These are phyloP conservation scores for Lithosia quadra DNA, from an alignment of 2,888 invertebrate genomes.

Conservation along the genomic window DNA sequence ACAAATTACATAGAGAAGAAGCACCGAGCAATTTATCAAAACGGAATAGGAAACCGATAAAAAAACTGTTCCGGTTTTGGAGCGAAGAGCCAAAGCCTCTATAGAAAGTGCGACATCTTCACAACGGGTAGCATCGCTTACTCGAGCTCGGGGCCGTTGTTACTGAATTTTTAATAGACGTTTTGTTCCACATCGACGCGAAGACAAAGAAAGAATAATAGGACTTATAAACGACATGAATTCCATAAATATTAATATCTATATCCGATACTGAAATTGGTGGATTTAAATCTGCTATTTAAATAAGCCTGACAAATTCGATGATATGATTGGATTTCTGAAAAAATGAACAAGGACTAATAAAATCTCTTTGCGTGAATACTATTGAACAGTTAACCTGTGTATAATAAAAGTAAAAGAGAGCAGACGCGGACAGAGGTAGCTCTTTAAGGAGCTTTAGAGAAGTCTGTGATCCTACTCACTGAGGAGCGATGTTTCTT, in stretches of 20 bases:
- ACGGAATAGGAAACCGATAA: constrained; percentile 52
- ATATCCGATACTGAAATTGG: constrained; percentile 21
- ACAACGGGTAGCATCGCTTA: constrained; percentile 47
- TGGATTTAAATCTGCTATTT: not conserved
- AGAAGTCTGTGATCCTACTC: not conserved
- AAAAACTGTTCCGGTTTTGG: constrained; percentile 45
- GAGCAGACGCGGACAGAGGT: not conserved
- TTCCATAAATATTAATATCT: constrained; percentile 41
- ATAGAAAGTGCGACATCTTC: constrained; percentile 25
- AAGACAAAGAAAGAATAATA: constrained; percentile 44
- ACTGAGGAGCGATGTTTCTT: not conserved
- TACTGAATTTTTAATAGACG: constrained; percentile 52
- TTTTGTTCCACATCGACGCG: constrained; percentile 45
- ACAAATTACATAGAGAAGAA: constrained; percentile 33
- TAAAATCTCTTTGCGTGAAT: not conserved
- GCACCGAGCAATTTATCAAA: constrained; percentile 53
- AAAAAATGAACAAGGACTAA: not conserved
- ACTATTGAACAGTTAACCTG: not conserved
- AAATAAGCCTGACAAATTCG: not conserved
- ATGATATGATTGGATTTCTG: not conserved
- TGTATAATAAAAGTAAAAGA: not conserved
- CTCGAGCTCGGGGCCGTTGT: constrained; percentile 35
- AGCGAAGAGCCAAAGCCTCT: constrained; percentile 27
- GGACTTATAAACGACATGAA: constrained; percentile 40
- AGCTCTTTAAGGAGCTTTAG: constrained; percentile 2